Percentiles rank a stretch among this genome's conserved stretches.
Evolutionary conservation across 2,888 invertebrate species (phyloP).

Genomic region (Apodemia mormo): DNA sequence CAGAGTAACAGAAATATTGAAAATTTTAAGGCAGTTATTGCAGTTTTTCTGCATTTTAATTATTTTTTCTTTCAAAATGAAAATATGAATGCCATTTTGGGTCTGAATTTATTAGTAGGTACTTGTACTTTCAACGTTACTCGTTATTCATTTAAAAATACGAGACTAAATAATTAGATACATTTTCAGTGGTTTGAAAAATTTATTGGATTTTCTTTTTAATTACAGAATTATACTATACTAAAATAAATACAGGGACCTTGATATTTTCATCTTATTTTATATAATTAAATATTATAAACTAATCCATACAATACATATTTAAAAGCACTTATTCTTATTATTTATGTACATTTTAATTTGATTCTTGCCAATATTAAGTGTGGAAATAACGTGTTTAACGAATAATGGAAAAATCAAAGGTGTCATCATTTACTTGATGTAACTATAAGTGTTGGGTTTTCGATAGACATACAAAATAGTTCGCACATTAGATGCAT

Average conservation of each 20-base stretch:
- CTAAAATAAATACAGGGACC: constrained; percentile 81
- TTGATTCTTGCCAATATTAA: constrained; percentile 46
- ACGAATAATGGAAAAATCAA: constrained; percentile 14
- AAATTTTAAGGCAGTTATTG: too few relatives aligned
- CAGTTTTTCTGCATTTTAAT: too few relatives aligned
- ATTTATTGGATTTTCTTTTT: constrained; percentile 77
- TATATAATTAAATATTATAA: constrained; percentile 60
- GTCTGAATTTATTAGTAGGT: too few relatives aligned
- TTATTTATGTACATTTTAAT: constrained; percentile 73
- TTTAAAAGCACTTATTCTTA: constrained; percentile 62
- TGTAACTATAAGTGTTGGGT: not conserved
- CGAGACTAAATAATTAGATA: constrained; percentile 26
- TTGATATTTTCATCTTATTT: constrained; percentile 67
- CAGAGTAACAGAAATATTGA: too few relatives aligned
- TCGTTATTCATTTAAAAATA: too few relatives aligned
- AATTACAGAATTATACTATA: constrained; percentile 75
- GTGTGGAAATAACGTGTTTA: constrained; percentile 20
- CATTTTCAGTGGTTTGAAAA: constrained; percentile 75
- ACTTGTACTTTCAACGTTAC: too few relatives aligned
- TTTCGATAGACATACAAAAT: constrained; percentile 3
- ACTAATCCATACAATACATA: constrained; percentile 65
- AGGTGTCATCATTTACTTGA: not conserved
- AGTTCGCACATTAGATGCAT: not conserved
- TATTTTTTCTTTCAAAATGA: too few relatives aligned
- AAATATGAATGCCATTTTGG: too few relatives aligned